phyloP scores from a whole-genome alignment of 1,140 invertebrate genomes.

The Nasonia longicornis region DNA sequence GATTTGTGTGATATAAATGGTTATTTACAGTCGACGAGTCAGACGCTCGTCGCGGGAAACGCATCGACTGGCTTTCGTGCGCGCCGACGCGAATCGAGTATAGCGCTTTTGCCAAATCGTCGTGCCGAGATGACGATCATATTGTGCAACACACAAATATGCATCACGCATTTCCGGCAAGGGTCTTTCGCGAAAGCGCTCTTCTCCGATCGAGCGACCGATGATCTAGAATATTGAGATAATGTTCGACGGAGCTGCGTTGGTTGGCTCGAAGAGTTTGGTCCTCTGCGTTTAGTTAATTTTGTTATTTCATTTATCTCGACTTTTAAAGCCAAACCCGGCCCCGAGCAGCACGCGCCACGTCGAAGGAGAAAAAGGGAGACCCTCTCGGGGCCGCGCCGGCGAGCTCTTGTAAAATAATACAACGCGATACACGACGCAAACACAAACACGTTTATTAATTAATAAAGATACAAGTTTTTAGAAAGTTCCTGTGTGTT shows the following conservation, averaged over 20 bases:
- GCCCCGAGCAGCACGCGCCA: not conserved
- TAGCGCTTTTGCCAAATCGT: not conserved
- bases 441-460: conserved; percentile 67
- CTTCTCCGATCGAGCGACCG: too few species aligned
- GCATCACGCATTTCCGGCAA: not conserved
- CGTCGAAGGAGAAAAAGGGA: too few species aligned
- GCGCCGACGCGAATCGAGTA: not conserved
- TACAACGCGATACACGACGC: conserved; percentile 58
- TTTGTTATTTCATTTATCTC: conserved; percentile 70
- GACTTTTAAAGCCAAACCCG: conserved; percentile 56
- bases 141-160: too few species aligned
- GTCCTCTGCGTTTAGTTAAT: conserved; percentile 68
- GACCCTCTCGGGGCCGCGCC: not conserved
- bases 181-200: not conserved
- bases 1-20: conserved; percentile 71
- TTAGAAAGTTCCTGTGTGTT: conserved; percentile 58
- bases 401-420: conserved; percentile 67
- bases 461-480: conserved; percentile 70
- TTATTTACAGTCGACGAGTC: conserved; percentile 63
- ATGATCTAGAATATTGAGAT: too few species aligned
- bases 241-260: not conserved
- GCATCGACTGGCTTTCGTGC: conserved; percentile 24
- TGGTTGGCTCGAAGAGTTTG: conserved; percentile 50
- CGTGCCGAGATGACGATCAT: not conserved
- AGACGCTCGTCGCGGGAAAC: conserved; percentile 29